Evolutionary conservation across 2,888 invertebrate species (phyloP).

Genomic region (Drosophila testacea): DNA sequence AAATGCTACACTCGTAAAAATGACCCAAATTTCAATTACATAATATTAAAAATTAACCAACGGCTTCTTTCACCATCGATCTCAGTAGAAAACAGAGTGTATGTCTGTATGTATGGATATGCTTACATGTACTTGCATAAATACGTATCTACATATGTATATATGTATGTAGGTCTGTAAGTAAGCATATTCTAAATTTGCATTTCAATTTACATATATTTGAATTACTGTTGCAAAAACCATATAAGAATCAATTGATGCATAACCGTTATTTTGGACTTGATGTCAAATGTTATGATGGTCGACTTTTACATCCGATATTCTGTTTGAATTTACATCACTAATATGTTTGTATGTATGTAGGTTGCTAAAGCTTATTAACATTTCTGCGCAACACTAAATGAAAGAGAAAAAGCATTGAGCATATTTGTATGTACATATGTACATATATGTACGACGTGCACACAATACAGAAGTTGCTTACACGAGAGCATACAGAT

Average conservation of each 20-base stretch:
- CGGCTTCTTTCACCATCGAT: conserved; percentile 67
- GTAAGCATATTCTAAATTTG: conserved; percentile 13
- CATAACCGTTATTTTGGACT: too few relatives aligned
- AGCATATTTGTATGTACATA: conserved; percentile 24
- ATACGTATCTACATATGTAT: conserved; percentile 14
- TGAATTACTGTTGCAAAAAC: too few relatives aligned
- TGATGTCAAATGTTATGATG: background rate
- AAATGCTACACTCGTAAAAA: conserved; percentile 76
- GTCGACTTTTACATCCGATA: conserved; percentile 5
- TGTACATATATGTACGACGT: conserved; percentile 26
- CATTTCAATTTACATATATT: background rate
- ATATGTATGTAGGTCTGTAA: conserved; percentile 20
- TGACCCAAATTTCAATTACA: conserved; percentile 78
- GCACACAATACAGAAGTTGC: conserved; percentile 56
- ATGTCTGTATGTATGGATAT: conserved; percentile 16
- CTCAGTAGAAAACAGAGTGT: conserved; percentile 53
- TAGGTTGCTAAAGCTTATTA: conserved; percentile 52
- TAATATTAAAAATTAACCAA: conserved; percentile 64
- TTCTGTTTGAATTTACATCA: conserved; percentile 2
- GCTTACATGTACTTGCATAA: conserved; percentile 24
- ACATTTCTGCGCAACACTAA: conserved; percentile 68
- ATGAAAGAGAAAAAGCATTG: conserved; percentile 60
- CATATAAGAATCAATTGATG: too few relatives aligned
- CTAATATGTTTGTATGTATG: conserved; percentile 22
- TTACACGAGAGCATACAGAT: conserved; percentile 43